Conservation (phyloP, 2,888 invertebrate genomes). For the Cephus nigrinus region DNA sequence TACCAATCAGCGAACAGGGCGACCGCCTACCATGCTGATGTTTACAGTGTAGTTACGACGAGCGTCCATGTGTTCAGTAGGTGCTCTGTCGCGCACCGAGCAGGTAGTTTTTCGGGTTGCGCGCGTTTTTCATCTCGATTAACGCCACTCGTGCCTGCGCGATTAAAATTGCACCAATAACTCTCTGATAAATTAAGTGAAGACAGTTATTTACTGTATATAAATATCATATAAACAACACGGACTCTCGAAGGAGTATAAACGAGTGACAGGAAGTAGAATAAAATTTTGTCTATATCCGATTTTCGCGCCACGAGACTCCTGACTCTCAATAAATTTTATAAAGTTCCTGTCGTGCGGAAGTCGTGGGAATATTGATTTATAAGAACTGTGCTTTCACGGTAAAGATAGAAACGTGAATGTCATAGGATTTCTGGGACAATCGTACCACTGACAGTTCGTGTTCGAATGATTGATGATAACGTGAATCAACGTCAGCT, state of each 20-base stretch:
- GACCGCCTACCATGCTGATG: conserved; percentile 26
- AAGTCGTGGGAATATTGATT: background rate
- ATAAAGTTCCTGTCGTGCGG: background rate
- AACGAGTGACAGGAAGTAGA: background rate
- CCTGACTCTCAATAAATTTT: background rate
- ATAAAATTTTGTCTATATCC: background rate
- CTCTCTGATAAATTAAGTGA: background rate
- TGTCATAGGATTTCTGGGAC: background rate
- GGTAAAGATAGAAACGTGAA: background rate
- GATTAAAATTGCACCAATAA: background rate
- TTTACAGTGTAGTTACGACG: conserved; percentile 57
- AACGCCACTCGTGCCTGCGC: conserved; percentile 25
- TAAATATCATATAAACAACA: background rate
- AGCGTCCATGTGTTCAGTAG: conserved; percentile 61
- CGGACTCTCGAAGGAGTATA: background rate
- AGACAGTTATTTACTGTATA: background rate
- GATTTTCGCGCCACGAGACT: background rate
- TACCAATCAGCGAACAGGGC: background rate
- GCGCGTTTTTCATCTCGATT: conserved; percentile 26
- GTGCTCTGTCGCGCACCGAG: conserved; percentile 48
- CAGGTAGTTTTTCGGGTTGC: conserved; percentile 27
- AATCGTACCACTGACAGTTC: background rate
- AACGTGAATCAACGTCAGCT: background rate
- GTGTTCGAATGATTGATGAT: background rate
- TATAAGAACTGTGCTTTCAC: background rate